Evolutionary conservation across 2,797 vertebrate genomes (phyloP).

Genomic region (Rhincodon typus): DNA sequence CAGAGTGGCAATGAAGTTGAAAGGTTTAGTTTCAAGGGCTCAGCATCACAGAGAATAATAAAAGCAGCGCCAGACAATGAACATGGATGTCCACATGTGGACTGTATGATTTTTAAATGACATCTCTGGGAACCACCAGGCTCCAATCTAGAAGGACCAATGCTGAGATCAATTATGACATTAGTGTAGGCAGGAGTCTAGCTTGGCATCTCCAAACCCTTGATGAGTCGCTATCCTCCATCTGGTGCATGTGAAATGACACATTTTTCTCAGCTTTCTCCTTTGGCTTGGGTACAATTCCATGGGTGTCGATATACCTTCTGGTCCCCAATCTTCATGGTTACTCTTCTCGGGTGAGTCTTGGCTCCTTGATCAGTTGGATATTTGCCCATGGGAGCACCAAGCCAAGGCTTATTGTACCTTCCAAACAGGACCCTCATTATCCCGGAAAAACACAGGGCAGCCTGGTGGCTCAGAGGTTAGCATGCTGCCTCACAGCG

Average conservation of each 20-base stretch:
- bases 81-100: background rate
- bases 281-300: background rate
- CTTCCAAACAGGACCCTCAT: too few species aligned
- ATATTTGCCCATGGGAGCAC: background rate
- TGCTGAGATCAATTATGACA: background rate
- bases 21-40: background rate
- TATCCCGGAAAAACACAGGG: too few species aligned
- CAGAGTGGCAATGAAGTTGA: background rate
- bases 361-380: background rate
- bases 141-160: background rate
- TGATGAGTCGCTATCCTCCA: background rate
- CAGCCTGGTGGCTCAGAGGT: too few species aligned
- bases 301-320: background rate
- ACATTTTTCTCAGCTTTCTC: background rate
- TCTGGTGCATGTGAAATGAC: background rate
- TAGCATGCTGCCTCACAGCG: too few species aligned
- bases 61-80: background rate
- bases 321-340: background rate
- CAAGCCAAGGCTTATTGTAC: background rate
- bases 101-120: background rate
- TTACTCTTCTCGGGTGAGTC: background rate
- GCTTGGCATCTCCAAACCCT: background rate
- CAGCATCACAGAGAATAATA: background rate
- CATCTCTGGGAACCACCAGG: background rate
- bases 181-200: background rate